Conservation (phyloP, 2,888 invertebrate genomes). For the Minunthozetes semirufus region DNA sequence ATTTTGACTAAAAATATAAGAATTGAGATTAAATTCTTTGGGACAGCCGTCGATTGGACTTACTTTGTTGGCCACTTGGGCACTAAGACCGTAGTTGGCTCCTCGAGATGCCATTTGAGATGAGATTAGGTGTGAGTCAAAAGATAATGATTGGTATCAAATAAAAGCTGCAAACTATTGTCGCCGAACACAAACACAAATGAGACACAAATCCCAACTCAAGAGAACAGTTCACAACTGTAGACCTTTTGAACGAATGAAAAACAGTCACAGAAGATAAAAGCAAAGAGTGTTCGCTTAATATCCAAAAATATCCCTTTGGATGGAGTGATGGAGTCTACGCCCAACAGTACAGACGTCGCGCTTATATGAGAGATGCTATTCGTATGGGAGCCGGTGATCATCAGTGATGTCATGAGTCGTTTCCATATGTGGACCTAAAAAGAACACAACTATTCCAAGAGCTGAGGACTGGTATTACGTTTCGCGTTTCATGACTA, state of each 20-base stretch:
- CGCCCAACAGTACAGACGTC: not conserved
- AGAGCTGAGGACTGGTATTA: not conserved
- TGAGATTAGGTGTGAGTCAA: slow-evolving; percentile 6
- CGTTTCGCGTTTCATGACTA: slow-evolving; percentile 2
- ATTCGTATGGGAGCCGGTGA: not conserved
- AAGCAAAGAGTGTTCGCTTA: slow-evolving; percentile 1
- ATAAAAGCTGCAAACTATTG: slow-evolving; percentile 6
- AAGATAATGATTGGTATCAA: slow-evolving; percentile 4
- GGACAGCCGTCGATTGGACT: not conserved
- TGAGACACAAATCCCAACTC: not conserved
- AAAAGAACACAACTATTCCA: slow-evolving; percentile 10
- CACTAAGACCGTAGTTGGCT: slow-evolving; percentile 43
- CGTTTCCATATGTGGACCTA: slow-evolving; percentile 20
- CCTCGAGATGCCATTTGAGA: slow-evolving; percentile 42
- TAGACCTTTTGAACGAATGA: not conserved
- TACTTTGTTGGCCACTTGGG: slow-evolving; percentile 44
- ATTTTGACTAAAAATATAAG: not conserved
- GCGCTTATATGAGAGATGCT: not conserved
- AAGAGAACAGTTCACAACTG: slow-evolving; percentile 8
- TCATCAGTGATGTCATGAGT: slow-evolving; percentile 2
- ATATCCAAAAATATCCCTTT: slow-evolving; percentile 28
- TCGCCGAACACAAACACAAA: not conserved
- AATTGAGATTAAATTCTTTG: not conserved
- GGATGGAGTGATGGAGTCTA: not conserved
- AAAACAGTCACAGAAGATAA: not conserved